phyloP scores from a whole-genome alignment of 2,888 invertebrate species.

The Bruchidius siliquastri region DNA sequence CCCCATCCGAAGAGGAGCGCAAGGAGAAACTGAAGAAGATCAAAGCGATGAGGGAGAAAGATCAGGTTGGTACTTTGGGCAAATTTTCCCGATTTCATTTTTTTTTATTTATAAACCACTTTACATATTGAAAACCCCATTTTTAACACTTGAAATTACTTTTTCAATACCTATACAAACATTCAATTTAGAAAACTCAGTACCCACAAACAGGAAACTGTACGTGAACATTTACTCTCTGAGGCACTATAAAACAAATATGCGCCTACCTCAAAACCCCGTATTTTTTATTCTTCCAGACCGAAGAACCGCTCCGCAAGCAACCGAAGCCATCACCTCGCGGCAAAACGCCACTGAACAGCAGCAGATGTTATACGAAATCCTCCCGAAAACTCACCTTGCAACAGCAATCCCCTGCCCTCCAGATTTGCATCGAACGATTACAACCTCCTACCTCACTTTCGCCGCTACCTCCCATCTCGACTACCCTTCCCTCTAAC shows the following conservation, averaged over 20 bases:
- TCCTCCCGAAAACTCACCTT: neutral
- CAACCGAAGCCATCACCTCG: neutral
- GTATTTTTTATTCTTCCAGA: neutral
- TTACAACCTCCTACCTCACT: no score
- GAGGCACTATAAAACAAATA: no score
- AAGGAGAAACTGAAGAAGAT: slow-evolving; percentile 25
- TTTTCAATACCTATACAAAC: no score
- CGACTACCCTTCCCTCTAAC: neutral
- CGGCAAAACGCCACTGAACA: neutral
- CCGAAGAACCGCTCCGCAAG: neutral
- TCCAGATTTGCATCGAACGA: no score
- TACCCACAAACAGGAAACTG: no score
- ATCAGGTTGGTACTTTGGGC: slow-evolving; percentile 1
- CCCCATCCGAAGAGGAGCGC: slow-evolving; percentile 37
- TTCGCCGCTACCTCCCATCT: neutral
- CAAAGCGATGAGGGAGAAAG: slow-evolving; percentile 13
- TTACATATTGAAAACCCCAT: no score
- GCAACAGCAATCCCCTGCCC: neutral
- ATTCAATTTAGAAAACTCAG: no score
- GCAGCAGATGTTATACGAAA: neutral
- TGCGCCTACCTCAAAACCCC: no score
- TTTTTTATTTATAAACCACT: no score
- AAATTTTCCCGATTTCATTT: no score
- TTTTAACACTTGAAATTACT: no score
- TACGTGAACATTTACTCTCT: no score